Evolutionary conservation across 2,888 invertebrate species (phyloP), one percentile per base, ranked within the genome.

Genomic region (Hyalella azteca): DNA sequence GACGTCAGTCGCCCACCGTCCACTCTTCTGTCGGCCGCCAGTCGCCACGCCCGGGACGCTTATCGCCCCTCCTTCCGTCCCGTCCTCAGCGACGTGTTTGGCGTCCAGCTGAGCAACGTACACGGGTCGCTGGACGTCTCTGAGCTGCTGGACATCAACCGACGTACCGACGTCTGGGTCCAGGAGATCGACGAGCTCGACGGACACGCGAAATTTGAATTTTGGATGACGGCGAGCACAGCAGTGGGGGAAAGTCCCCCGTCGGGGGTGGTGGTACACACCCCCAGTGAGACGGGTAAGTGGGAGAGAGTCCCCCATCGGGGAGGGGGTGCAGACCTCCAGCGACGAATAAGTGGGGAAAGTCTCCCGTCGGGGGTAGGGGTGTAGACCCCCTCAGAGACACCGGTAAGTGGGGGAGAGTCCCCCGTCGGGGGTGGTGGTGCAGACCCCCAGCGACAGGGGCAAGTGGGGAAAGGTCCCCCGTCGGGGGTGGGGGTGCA

Each of bases 351-450:
- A n/a, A n/a, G n/a, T n/a, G n/a, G n/a, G n/a, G n/a, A n/a, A n/a
- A n/a, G n/a, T n/a, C n/a, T n/a, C n/a, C n/a, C 93, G 78, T 96
- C 96, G 80, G 94, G 94, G 86, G 93, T 93, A 84, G 95, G 95
- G 75, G 92, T 93, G 3, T 93, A 95, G 86, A 93, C 94, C n/a
- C n/a, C n/a, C n/a, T n/a, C n/a, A n/a, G n/a, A n/a, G n/a, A n/a
- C n/a, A n/a, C n/a, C n/a, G n/a, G n/a, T n/a, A n/a, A n/a, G 95
- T 96, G 87, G 97, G 97, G 0, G 96, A 97, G 90, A 96, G 97
- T 49, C 94, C 95, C 87, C 92, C 93, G 78, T 96, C 96, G 80
- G 94, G 94, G 86, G 93, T 93, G 84, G 95, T 95, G 75, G 92
- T 93, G 3, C 93, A 95, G 86, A 93, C 94, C 87, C 95, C 96